Percentiles rank a stretch among this genome's conserved stretches.
These are phyloP conservation scores for Perognathus longimembris DNA, from an alignment of 2,113 vertebrate genomes.

Conservation along the genomic window DNA sequence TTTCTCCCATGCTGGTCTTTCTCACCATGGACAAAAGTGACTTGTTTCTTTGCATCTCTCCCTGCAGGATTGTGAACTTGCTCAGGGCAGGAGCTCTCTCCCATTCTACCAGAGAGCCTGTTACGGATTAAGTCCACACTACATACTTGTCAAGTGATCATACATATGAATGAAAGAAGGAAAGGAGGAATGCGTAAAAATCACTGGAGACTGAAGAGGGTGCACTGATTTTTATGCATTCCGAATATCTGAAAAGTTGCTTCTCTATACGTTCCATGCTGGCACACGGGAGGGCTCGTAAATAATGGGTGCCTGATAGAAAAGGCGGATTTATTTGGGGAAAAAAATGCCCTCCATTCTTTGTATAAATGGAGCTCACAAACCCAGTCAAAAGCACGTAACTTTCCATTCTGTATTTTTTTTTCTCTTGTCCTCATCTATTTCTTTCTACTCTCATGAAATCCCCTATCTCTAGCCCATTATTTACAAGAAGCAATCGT, in stretches of 20 bases:
- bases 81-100: background rate
- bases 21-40: background rate
- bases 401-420: background rate
- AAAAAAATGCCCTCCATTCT: constrained; percentile 26
- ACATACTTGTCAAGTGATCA: background rate
- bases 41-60: background rate
- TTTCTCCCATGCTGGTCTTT: background rate
- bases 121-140: constrained; percentile 18
- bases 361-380: constrained; percentile 28
- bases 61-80: background rate
- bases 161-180: constrained; percentile 4
- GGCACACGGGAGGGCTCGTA: background rate
- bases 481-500: constrained; percentile 91
- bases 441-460: constrained; percentile 42
- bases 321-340: constrained; percentile 50
- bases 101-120: background rate
- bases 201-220: background rate
- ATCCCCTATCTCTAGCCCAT: constrained; percentile 65
- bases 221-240: background rate
- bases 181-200: background rate
- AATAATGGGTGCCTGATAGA: constrained; percentile 11
- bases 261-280: background rate
- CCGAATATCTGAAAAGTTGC: background rate
- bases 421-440: background rate
- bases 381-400: background rate